Conservation (phyloP, 2,888 invertebrate species). For the Tricholauxania praeusta region DNA sequence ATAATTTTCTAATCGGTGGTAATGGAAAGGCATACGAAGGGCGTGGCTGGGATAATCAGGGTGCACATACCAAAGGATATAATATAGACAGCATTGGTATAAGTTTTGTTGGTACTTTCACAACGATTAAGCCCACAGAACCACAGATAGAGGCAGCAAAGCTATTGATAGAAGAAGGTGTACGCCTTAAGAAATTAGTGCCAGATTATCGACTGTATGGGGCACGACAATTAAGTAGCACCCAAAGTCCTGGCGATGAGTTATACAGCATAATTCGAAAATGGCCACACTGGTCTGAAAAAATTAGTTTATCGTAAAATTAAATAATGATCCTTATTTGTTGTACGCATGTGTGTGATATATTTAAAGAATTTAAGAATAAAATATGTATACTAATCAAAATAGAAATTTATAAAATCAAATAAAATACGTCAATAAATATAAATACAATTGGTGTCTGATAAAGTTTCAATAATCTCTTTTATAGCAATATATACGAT, state of each 20-base stretch:
- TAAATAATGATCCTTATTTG: no score
- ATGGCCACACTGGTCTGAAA: constrained; percentile 74
- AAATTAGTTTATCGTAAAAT: constrained; percentile 21
- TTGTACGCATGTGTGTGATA: no score
- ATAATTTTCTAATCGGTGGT: constrained; percentile 84
- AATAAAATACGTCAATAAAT: no score
- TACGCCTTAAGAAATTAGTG: constrained; percentile 72
- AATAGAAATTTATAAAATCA: no score
- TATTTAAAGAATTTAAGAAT: no score
- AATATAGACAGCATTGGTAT: constrained; percentile 78
- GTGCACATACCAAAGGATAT: constrained; percentile 78
- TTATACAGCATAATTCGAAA: constrained; percentile 74
- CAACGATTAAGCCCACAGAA: constrained; percentile 69
- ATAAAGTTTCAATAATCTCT: no score
- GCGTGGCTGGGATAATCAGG: constrained; percentile 79
- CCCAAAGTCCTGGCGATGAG: constrained; percentile 78
- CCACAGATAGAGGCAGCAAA: constrained; percentile 73
- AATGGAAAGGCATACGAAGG: constrained; percentile 81
- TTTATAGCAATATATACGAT: no score
- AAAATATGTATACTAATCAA: no score
- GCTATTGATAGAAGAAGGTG: constrained; percentile 74
- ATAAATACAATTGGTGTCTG: no score
- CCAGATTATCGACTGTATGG: constrained; percentile 77
- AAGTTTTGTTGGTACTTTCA: constrained; percentile 80
- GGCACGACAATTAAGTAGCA: constrained; percentile 75